Conservation (phyloP, 2,797 vertebrate genomes). For the Echiichthys vipera region DNA sequence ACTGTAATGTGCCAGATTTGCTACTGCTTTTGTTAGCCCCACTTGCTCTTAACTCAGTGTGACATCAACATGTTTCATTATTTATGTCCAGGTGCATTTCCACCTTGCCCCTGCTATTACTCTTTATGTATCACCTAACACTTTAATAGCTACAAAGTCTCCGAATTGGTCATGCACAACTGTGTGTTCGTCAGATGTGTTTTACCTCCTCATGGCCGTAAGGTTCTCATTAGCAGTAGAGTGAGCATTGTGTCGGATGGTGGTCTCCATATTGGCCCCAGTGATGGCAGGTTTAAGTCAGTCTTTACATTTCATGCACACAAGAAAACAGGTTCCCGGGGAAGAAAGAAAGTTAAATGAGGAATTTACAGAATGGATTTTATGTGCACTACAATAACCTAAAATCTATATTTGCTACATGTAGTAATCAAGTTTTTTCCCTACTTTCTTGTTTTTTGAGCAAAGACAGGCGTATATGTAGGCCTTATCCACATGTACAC, state of each 20-base stretch:
- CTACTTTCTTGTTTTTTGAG: background rate
- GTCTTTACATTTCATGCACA: constrained; percentile 10
- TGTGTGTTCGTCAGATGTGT: constrained; percentile 73
- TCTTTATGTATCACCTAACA: constrained; percentile 64
- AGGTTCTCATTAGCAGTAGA: constrained; percentile 78
- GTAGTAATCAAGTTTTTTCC: background rate
- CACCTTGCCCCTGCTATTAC: constrained; percentile 51
- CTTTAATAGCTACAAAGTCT: constrained; percentile 62
- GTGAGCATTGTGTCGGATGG: constrained; percentile 68
- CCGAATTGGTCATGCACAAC: constrained; percentile 68
- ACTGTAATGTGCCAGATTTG: constrained; percentile 48
- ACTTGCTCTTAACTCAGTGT: constrained; percentile 56
- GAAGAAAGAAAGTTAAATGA: constrained; percentile 8
- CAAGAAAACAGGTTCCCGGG: constrained; percentile 23
- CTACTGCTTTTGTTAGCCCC: constrained; percentile 60
- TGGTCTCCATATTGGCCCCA: constrained; percentile 64
- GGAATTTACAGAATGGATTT: background rate
- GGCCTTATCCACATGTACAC: no score
- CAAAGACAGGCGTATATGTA: background rate
- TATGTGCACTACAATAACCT: background rate
- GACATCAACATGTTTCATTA: constrained; percentile 65
- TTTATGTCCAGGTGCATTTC: constrained; percentile 72
- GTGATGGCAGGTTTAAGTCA: constrained; percentile 62
- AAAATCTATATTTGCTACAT: background rate
- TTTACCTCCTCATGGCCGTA: constrained; percentile 56